phyloP scores from a whole-genome alignment of 2,797 vertebrate species.

The Darevskia mixta region DNA sequence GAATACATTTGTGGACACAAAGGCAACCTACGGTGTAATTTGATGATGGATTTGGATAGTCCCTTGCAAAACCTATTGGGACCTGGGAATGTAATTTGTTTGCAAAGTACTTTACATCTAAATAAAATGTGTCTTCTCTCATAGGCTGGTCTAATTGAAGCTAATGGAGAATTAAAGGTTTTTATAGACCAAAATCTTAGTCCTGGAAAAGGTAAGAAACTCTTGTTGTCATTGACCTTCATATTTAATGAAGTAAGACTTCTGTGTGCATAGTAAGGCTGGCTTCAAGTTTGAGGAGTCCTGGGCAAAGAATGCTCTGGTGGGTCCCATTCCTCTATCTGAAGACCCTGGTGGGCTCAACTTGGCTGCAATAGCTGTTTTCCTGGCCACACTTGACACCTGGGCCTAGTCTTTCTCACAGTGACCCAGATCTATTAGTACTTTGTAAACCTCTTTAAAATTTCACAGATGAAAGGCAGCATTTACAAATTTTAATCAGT shows the following conservation, averaged over 20 bases:
- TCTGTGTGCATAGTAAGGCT: neutral
- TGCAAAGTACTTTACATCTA: neutral
- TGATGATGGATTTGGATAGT: too few species aligned
- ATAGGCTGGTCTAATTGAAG: conserved; percentile 98
- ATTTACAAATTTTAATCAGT: neutral
- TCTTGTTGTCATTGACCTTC: neutral
- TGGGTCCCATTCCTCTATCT: neutral
- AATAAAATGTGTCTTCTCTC: conserved; percentile 51
- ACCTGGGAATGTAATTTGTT: neutral
- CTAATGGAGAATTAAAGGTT: conserved; percentile 99
- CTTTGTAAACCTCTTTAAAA: neutral
- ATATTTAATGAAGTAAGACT: neutral
- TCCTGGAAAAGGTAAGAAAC: conserved; percentile 93
- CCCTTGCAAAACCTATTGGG: too few species aligned
- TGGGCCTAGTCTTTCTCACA: neutral
- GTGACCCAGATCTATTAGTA: neutral
- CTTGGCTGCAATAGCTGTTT: neutral
- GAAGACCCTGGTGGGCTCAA: neutral
- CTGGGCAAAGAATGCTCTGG: neutral
- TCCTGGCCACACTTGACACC: neutral
- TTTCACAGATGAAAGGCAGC: neutral
- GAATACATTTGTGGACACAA: too few species aligned
- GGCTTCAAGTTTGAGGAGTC: neutral
- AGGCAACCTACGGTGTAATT: too few species aligned
- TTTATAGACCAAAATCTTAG: conserved; percentile 99